phyloP scores from a whole-genome alignment of 1,140 invertebrate genomes.

The Achroia grisella region DNA sequence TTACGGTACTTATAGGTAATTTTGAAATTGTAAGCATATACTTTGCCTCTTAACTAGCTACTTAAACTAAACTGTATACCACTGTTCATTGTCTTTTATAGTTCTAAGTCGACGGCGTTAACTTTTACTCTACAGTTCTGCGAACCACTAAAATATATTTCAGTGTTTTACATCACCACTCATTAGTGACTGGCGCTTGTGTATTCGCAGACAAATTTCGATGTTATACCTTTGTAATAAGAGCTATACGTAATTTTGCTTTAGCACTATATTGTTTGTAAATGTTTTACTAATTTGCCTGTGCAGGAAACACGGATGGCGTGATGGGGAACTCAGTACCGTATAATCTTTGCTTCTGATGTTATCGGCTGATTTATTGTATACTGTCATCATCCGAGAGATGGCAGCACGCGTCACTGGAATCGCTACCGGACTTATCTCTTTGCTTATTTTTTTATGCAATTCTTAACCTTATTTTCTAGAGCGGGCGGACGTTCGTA shows the following conservation, averaged over 20 bases:
- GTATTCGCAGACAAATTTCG: constrained; percentile 19
- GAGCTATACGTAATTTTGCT: constrained; percentile 18
- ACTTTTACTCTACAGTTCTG: constrained; percentile 41
- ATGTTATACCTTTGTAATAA: constrained; percentile 25
- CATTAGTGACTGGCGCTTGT: constrained; percentile 8
- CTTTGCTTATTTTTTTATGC: not conserved
- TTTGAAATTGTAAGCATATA: not conserved
- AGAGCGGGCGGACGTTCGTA: not conserved
- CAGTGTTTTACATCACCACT: constrained; percentile 23
- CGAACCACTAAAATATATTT: constrained; percentile 65
- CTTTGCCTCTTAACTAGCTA: no score
- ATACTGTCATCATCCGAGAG: constrained; percentile 61
- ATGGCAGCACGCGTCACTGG: constrained; percentile 67
- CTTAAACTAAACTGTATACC: constrained; percentile 43
- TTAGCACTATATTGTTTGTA: constrained; percentile 43
- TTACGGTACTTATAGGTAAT: not conserved
- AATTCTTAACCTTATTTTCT: not conserved
- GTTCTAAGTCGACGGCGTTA: constrained; percentile 33
- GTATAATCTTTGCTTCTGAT: constrained; percentile 70
- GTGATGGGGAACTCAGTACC: constrained; percentile 58
- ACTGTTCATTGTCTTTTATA: constrained; percentile 45
- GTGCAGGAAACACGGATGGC: constrained; percentile 67
- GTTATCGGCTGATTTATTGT: constrained; percentile 71
- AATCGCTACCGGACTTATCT: constrained; percentile 48
- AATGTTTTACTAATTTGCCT: constrained; percentile 61